Conservation (phyloP, 2,797 vertebrate species). For the Anguilla obscura region DNA sequence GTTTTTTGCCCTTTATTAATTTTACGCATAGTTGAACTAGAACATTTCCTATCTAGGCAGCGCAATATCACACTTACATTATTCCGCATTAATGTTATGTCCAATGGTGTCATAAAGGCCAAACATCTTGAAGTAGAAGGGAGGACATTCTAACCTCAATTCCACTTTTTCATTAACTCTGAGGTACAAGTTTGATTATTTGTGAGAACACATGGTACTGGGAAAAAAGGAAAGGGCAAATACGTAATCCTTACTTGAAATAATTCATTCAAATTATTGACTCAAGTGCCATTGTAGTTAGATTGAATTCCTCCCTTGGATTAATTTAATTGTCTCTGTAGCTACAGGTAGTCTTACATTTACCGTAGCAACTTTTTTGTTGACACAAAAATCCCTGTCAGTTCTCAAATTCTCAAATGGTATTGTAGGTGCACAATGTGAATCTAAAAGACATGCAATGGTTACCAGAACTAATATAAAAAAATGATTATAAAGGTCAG, state of each 20-base stretch:
- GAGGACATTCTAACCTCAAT: neutral
- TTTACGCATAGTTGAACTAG: neutral
- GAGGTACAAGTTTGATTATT: too few relatives aligned
- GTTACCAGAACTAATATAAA: neutral
- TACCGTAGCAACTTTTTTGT: neutral
- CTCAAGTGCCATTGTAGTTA: neutral
- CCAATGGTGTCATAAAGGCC: neutral
- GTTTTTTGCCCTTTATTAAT: neutral
- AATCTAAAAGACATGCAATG: neutral
- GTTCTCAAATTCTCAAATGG: neutral
- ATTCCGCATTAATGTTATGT: neutral
- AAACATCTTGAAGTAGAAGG: neutral
- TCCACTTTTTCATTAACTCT: too few relatives aligned
- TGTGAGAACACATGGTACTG: too few relatives aligned
- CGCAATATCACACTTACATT: neutral
- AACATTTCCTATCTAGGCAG: neutral
- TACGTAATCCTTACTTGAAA: too few relatives aligned
- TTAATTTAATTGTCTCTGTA: neutral
- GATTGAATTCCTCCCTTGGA: neutral
- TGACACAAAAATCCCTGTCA: neutral
- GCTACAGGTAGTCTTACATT: neutral
- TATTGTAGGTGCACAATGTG: neutral
- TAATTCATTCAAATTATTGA: neutral
- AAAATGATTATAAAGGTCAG: conserved; percentile 15
- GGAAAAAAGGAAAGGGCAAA: too few relatives aligned